Evolutionary conservation across 2,797 vertebrate species (phyloP), one percentile per base, ranked within the genome.

Genomic region (Jordanella pulchra): DNA sequence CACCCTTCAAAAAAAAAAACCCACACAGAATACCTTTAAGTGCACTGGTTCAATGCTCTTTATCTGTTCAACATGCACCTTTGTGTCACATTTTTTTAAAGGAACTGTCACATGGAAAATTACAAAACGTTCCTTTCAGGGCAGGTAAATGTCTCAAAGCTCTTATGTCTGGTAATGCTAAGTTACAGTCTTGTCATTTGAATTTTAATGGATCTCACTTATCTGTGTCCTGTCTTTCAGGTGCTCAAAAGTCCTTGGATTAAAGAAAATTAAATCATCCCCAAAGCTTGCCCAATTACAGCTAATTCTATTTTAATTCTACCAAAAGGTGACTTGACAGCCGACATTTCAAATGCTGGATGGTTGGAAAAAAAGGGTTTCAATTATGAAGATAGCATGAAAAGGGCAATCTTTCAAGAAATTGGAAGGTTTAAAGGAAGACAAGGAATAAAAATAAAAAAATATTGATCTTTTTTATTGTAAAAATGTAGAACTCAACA

Each of bases 261-360:
- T 89, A 91, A 89, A 89, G 91, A 87, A 91, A 90, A 89, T 91
- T 85, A 90, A 92, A 92, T 91, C 92, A 94, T 93, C 90, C 89
- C 72, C 79, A 92, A 94, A 94, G 88, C 88, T 85, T 72, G 79
- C 44, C 80, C 88, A 92, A 92, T 93, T 94, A 90, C 89, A 83
- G 71, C 72, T 94, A 93, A 94, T 94, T 93, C 89, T 81, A 89
- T 91, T 93, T 90, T 89, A 91, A 92, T 91, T 93, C 87, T 76
- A 84, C 89, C 79, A 87, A 92, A 93, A 94, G 91, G 92, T 93
- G 89, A 92, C 69, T 30, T 84, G 83, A 89, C 81, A 85, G 80
- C 61, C 73, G 83, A 23, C 80, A 81, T 91, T 91, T 88, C 78
- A 87, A 82, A 90, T 77, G 81, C 72, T 12, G 28, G 78, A 30